Conservation (phyloP, 2,113 vertebrate species). For the Oreotrochilus melanogaster region DNA sequence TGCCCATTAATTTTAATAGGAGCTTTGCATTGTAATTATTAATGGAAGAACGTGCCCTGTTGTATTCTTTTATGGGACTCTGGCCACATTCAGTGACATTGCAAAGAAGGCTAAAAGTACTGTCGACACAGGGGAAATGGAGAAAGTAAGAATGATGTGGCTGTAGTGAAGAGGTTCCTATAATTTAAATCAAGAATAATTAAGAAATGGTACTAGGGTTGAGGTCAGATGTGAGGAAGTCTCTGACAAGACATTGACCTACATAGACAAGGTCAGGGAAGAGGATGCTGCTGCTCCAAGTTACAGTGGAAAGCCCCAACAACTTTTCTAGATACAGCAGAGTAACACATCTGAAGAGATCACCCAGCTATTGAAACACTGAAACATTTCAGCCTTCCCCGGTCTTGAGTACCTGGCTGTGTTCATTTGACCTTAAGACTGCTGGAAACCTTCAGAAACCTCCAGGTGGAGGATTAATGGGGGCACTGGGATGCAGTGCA, state of each 20-base stretch:
- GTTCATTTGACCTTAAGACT: neutral
- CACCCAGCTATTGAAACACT: neutral
- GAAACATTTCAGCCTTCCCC: neutral
- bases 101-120: neutral
- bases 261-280: neutral
- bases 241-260: neutral
- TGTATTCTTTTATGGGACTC: constrained; percentile 29
- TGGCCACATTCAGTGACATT: constrained; percentile 2
- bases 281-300: neutral
- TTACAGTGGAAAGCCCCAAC: neutral
- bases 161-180: neutral
- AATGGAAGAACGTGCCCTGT: constrained; percentile 15
- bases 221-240: neutral
- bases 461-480: neutral
- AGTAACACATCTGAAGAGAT: neutral
- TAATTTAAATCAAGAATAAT: neutral
- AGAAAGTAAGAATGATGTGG: neutral
- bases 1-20: constrained; percentile 77
- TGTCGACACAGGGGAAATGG: neutral
- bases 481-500: too few species aligned
- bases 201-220: neutral
- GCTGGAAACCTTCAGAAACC: neutral
- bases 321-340: neutral
- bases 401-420: neutral
- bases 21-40: constrained; percentile 54